A percentile compares a stretch with the other conserved stretches of the same genome.
Conservation (phyloP, 2,888 invertebrate species). For the Baronia brevicornis region DNA sequence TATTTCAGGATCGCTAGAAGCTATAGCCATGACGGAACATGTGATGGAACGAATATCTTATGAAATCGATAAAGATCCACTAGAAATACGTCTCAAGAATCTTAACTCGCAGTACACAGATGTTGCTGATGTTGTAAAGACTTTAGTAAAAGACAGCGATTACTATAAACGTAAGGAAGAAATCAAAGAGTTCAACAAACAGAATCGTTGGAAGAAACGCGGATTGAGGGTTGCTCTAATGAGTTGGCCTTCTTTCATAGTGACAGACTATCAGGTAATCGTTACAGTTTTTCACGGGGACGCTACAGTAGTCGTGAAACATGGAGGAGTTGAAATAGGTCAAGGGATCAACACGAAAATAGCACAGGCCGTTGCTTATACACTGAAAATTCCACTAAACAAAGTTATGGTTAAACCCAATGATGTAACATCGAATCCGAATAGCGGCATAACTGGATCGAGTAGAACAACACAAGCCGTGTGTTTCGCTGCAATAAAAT, state of each 20-base stretch:
- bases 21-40: slow-evolving; percentile 45
- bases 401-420: slow-evolving; percentile 76
- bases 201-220: slow-evolving; percentile 82
- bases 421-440: slow-evolving; percentile 71
- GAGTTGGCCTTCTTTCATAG: slow-evolving; percentile 17
- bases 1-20: slow-evolving; percentile 26
- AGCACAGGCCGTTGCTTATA: slow-evolving; percentile 81
- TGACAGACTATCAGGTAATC: slow-evolving; percentile 16
- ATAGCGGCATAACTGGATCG: slow-evolving; percentile 74
- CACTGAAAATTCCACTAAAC: slow-evolving; percentile 78
- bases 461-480: slow-evolving; percentile 78
- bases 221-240: slow-evolving; percentile 62
- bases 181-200: slow-evolving; percentile 73
- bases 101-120: slow-evolving; percentile 17
- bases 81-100: slow-evolving; percentile 37
- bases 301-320: slow-evolving; percentile 78
- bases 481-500: slow-evolving; percentile 68
- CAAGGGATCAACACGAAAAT: slow-evolving; percentile 87
- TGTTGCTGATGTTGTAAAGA: slow-evolving; percentile 29
- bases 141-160: slow-evolving; percentile 48
- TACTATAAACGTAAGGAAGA: slow-evolving; percentile 58
- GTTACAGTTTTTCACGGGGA: slow-evolving; percentile 73
- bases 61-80: slow-evolving; percentile 63
- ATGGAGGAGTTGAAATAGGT: slow-evolving; percentile 81
- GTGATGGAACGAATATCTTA: slow-evolving; percentile 78